Evolutionary conservation across 2,113 vertebrate genomes (phyloP), one percentile per base, ranked within the genome.

Genomic region (Grammomys dolichurus): DNA sequence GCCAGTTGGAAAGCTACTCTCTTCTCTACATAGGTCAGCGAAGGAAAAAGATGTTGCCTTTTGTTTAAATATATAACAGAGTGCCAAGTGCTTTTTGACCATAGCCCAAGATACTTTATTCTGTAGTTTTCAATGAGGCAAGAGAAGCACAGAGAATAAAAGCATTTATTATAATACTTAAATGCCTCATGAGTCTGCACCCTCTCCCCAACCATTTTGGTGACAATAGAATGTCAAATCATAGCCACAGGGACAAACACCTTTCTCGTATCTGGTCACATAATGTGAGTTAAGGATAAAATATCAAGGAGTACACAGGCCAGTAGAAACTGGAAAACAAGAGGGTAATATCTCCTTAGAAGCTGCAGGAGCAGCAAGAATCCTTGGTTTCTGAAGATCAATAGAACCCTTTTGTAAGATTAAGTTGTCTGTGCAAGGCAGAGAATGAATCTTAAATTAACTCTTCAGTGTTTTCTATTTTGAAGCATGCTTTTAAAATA

Each of bases 401-500:
- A 4, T 77, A 87, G 13, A 87, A 48, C 1, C 0, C 46, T 93
- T 93, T 80, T 85, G 72, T 89, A 65, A 91, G 81, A 88, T 95
- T 46, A 75, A 95, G 78, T 75, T 86, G 43, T 90, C 84, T 56
- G 1, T 92, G 70, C 78, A 33, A 46, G 19, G 14, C 36, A 78
- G 43, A 95, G 46, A 92, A 12, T 90, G 60, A 90, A 46, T 31
- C 67, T 94, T 73, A 95, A 88, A 84, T 96, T 91, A 92, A 90
- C 88, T 90, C 94, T 96, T 78, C 58, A 58, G 63, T 73, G n/a
- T 60, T 93, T 86, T 69, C 54, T 93, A 36, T 80, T 73, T 86
- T 93, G 63, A 88, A 95, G 75, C 72, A 69, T 46, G 76, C 85
- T 86, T 89, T 96, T 92, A 85, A 96, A 95, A 94, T 96, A 92